Percentiles rank a stretch among this genome's conserved stretches.
Conservation (phyloP, 2,888 invertebrate species). For the Cremastinae sp. region DNA sequence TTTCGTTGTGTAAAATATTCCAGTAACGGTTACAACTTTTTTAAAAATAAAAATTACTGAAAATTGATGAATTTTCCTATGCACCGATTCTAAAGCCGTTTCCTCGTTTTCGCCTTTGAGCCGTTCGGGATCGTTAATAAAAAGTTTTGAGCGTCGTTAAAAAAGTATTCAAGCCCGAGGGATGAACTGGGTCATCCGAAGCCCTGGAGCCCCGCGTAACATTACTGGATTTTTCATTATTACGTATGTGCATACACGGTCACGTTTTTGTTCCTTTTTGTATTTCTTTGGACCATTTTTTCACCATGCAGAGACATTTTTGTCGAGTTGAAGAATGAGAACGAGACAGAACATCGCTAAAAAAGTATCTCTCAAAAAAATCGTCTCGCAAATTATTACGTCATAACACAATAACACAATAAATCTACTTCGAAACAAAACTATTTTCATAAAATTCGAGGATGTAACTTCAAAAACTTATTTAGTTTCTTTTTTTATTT, state of each 20-base stretch:
- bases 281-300: not conserved
- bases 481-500: no score
- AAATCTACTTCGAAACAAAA: no score
- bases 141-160: conserved; percentile 62
- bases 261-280: conserved; percentile 1
- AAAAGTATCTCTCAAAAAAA: no score
- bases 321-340: not conserved
- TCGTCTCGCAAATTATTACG: no score
- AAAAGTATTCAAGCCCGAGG: conserved; percentile 45
- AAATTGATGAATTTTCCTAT: not conserved
- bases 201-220: conserved; percentile 67
- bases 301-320: no score
- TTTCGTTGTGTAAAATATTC: no score
- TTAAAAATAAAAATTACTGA: no score
- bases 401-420: no score
- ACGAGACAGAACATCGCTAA: no score
- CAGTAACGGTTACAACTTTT: no score
- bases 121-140: conserved; percentile 48
- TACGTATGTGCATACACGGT: conserved; percentile 2
- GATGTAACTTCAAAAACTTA: no score
- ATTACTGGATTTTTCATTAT: conserved; percentile 13
- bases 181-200: conserved; percentile 75
- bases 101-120: conserved; percentile 1
- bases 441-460: no score
- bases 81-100: not conserved